Conservation (phyloP, 1,140 invertebrate genomes). For the Magallana ariakensis region DNA sequence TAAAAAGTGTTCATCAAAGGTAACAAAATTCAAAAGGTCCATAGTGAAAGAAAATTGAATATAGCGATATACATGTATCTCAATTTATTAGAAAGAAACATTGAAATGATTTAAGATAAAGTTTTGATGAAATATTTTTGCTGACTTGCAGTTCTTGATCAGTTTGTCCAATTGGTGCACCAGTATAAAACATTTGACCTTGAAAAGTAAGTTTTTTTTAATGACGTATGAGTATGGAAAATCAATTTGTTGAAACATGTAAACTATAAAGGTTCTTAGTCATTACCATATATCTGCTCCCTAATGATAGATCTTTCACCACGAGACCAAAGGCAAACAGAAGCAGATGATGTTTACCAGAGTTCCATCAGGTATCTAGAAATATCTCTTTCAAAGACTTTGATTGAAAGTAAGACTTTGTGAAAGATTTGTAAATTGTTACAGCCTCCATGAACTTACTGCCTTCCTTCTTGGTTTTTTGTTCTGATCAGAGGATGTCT, state of each 20-base stretch:
- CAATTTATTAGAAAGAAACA: too few relatives aligned
- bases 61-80: too few relatives aligned
- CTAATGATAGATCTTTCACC: conserved; percentile 52
- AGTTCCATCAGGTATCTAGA: conserved; percentile 58
- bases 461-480: not conserved
- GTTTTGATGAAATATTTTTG: not conserved
- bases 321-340: conserved; percentile 52
- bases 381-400: not conserved
- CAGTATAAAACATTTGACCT: not conserved
- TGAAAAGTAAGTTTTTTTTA: conserved; percentile 1
- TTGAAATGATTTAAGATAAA: too few relatives aligned
- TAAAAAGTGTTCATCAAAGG: conserved; percentile 66
- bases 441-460: not conserved
- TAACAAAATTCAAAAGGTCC: conserved; percentile 45
- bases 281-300: not conserved
- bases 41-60: too few relatives aligned
- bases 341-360: conserved; percentile 61
- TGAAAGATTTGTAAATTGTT: too few relatives aligned
- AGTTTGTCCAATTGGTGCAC: conserved; percentile 64
- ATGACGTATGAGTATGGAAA: not conserved
- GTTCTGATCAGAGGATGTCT: conserved; percentile 61
- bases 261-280: not conserved
- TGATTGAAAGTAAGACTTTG: too few relatives aligned
- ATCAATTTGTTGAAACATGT: too few relatives aligned
- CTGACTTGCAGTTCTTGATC: conserved; percentile 62